Evolutionary conservation across 2,797 vertebrate species (phyloP).

Genomic region (Alauda arvensis): DNA sequence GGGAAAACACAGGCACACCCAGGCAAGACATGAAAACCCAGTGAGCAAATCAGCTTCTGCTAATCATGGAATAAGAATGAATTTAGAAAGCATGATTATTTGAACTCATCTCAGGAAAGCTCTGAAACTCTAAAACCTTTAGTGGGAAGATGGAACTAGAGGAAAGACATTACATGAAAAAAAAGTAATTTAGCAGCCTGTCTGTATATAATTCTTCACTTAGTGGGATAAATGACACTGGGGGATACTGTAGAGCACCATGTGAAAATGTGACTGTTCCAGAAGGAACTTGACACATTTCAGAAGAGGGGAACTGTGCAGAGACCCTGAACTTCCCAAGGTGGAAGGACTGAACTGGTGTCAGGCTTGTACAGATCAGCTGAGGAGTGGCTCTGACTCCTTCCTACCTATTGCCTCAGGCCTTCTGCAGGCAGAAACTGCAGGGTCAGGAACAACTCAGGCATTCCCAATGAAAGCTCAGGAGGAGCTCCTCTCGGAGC

Average conservation of each 20-base stretch:
- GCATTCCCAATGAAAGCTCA: neutral
- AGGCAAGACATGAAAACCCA: constrained; percentile 4
- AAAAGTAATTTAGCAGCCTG: neutral
- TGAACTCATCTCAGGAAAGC: neutral
- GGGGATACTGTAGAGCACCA: neutral
- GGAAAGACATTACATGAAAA: neutral
- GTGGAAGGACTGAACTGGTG: neutral
- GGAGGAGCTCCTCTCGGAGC: neutral
- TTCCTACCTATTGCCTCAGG: neutral
- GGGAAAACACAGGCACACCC: constrained; percentile 28
- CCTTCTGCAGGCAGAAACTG: neutral
- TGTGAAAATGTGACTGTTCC: neutral
- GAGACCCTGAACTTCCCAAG: neutral
- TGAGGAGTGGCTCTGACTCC: neutral
- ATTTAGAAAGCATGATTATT: neutral
- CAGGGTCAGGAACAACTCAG: neutral
- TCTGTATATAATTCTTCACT: neutral
- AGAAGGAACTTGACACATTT: neutral
- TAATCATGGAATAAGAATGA: neutral
- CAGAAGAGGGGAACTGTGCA: neutral
- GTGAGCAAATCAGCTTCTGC: neutral
- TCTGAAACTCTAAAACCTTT: neutral
- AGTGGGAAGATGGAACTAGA: neutral
- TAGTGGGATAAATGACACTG: neutral
- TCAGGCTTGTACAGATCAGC: neutral